Evolutionary conservation across 2,888 invertebrate genomes (phyloP).

Genomic region (Pegoplata infirma): DNA sequence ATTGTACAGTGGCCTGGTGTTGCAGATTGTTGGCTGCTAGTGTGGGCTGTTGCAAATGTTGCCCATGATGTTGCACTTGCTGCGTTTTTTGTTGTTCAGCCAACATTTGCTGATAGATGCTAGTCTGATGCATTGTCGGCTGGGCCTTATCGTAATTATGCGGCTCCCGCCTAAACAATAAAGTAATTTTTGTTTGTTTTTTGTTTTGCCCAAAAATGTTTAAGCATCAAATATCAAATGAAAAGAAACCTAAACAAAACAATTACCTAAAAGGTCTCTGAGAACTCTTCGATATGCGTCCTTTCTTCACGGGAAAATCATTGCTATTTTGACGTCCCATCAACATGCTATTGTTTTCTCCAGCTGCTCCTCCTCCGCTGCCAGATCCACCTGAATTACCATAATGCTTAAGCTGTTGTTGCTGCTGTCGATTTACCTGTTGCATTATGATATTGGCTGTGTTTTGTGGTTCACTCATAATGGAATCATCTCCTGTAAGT

Average conservation of each 20-base stretch:
- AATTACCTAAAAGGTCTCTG: slow-evolving; percentile 71
- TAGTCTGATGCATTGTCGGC: slow-evolving; percentile 78
- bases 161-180: slow-evolving; percentile 74
- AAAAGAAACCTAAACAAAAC: slow-evolving; percentile 40
- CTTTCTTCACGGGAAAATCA: slow-evolving; percentile 73
- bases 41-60: slow-evolving; percentile 67
- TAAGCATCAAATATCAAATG: no score
- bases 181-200: slow-evolving; percentile 41
- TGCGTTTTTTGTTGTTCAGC: slow-evolving; percentile 75
- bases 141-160: slow-evolving; percentile 78
- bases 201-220: slow-evolving; percentile 32
- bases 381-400: slow-evolving; percentile 42
- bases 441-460: slow-evolving; percentile 37
- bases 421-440: slow-evolving; percentile 54
- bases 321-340: slow-evolving; percentile 58
- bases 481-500: slow-evolving; percentile 58
- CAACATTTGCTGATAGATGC: slow-evolving; percentile 78
- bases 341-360: slow-evolving; percentile 9
- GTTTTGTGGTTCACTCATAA: slow-evolving; percentile 55
- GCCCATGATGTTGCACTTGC: slow-evolving; percentile 64
- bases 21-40: slow-evolving; percentile 65
- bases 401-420: slow-evolving; percentile 62
- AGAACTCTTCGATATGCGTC: slow-evolving; percentile 74
- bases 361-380: background rate
- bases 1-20: slow-evolving; percentile 59